Evolutionary conservation across 2,113 vertebrate species (phyloP).

Genomic region (Hirundichthys speculiger): DNA sequence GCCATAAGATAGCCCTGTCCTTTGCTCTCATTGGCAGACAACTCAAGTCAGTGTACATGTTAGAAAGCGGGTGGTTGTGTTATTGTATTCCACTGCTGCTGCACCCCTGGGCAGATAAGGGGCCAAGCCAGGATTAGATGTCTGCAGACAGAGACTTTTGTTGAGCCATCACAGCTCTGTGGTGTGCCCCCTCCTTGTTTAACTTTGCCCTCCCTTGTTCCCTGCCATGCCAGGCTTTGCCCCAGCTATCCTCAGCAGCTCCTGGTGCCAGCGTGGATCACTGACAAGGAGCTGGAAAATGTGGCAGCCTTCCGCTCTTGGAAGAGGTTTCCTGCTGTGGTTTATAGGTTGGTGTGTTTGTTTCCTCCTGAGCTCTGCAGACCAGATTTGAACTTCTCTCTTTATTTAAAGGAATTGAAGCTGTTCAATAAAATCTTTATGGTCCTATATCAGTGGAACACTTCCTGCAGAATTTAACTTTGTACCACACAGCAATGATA

Average conservation of each 20-base stretch:
- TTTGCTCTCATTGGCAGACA: slow-evolving; percentile 42
- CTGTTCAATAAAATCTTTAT: slow-evolving; percentile 6
- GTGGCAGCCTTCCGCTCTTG: slow-evolving; percentile 95
- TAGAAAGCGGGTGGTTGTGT: slow-evolving; percentile 54
- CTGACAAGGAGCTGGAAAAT: slow-evolving; percentile 96
- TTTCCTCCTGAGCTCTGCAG: slow-evolving; percentile 8
- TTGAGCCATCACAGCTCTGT: slow-evolving; percentile 45
- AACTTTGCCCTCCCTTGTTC: slow-evolving; percentile 28
- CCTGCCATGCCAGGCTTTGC: slow-evolving; percentile 85
- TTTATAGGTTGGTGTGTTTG: slow-evolving; percentile 88
- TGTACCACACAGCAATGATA: neutral
- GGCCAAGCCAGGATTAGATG: slow-evolving; percentile 57
- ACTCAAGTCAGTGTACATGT: slow-evolving; percentile 28
- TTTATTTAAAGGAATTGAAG: neutral
- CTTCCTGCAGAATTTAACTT: neutral
- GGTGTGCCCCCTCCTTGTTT: slow-evolving; percentile 8
- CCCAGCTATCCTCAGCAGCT: slow-evolving; percentile 96
- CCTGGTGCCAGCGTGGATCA: slow-evolving; percentile 95
- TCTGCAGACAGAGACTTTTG: slow-evolving; percentile 56
- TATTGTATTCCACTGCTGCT: slow-evolving; percentile 41
- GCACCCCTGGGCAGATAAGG: slow-evolving; percentile 46
- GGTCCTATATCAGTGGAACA: neutral
- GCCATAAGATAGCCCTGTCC: neutral
- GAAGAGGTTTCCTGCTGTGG: slow-evolving; percentile 96
- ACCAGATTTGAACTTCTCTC: slow-evolving; percentile 2